A percentile compares a stretch with the other conserved stretches of the same genome.
phyloP scores from a whole-genome alignment of 1,140 invertebrate species.

The Neotoxoptera formosana region DNA sequence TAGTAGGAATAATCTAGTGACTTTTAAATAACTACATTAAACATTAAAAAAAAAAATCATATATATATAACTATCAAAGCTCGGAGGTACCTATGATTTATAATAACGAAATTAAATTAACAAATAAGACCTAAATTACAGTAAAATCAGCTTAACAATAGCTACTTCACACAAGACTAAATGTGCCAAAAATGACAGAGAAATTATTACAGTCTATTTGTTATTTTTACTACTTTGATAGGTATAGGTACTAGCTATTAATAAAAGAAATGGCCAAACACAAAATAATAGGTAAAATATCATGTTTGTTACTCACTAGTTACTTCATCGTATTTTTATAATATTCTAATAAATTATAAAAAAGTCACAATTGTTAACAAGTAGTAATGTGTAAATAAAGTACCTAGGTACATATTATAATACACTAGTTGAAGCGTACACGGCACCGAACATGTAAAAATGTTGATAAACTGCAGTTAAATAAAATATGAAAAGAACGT shows the following conservation, averaged over 20 bases:
- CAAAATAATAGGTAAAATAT: not conserved
- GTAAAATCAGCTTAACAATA: not conserved
- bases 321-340: not conserved
- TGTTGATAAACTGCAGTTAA: not conserved
- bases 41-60: too few species aligned
- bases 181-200: not conserved
- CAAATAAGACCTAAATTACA: not conserved
- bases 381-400: too few species aligned
- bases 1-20: not conserved
- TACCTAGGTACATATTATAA: too few species aligned
- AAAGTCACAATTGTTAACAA: not conserved
- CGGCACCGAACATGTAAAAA: not conserved
- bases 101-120: too few species aligned
- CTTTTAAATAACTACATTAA: too few species aligned
- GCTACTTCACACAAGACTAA: not conserved
- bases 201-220: not conserved
- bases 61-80: not conserved
- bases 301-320: not conserved
- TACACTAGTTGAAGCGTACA: not conserved
- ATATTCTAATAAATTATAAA: not conserved
- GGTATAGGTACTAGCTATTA: not conserved
- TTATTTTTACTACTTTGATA: not conserved
- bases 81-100: not conserved
- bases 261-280: not conserved
- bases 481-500: not conserved